These are phyloP conservation scores for Ornithorhynchus anatinus DNA, from an alignment of 2,113 vertebrate genomes.

Conservation along the genomic window DNA sequence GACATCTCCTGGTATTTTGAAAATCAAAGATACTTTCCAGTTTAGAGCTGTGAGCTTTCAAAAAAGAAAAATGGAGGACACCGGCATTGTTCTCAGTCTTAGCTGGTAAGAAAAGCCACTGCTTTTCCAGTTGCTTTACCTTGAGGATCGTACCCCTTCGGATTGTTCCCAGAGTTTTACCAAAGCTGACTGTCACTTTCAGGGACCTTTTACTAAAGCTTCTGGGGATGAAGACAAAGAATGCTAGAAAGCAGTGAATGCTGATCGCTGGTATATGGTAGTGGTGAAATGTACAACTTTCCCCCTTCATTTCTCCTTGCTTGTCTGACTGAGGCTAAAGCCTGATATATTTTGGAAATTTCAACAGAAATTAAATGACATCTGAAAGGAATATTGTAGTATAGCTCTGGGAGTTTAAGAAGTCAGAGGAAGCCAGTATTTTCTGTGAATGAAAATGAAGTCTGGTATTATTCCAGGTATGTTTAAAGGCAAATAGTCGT, in stretches of 20 bases:
- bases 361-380: background rate
- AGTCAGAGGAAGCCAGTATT: conserved; percentile 4
- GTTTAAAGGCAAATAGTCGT: conserved; percentile 7
- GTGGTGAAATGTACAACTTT: background rate
- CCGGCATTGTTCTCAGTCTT: background rate
- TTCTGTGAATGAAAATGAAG: conserved; percentile 9
- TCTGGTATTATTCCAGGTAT: background rate
- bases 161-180: background rate
- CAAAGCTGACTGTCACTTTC: background rate
- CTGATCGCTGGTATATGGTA: background rate
- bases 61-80: background rate
- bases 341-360: background rate
- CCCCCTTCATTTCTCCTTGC: background rate
- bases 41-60: background rate
- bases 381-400: background rate
- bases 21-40: no score
- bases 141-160: background rate
- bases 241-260: background rate
- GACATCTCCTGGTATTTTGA: no score
- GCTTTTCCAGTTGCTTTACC: background rate
- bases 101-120: background rate
- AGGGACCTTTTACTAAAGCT: background rate
- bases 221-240: background rate
- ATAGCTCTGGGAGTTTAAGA: background rate
- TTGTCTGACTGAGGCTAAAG: background rate